Conservation (phyloP, 1,140 invertebrate genomes). For the Gonatopus flavifemur region DNA sequence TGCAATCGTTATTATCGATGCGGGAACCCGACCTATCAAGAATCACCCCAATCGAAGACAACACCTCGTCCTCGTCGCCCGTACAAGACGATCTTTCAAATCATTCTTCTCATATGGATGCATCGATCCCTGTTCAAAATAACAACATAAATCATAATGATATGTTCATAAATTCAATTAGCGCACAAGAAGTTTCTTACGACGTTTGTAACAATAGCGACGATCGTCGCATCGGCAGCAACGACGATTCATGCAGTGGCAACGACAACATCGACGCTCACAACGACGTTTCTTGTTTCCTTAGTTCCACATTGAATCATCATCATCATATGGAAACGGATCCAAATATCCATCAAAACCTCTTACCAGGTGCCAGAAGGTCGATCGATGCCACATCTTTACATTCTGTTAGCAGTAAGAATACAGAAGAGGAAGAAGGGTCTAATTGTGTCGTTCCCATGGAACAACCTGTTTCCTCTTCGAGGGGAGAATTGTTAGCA, state of each 20-base stretch:
- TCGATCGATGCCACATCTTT: slow-evolving; percentile 44
- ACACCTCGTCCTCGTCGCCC: slow-evolving; percentile 17
- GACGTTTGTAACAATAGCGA: slow-evolving; percentile 7
- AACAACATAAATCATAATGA: too few species aligned
- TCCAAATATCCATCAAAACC: slow-evolving; percentile 19
- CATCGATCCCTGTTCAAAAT: slow-evolving; percentile 24
- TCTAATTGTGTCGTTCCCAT: not conserved
- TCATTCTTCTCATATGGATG: slow-evolving; percentile 24
- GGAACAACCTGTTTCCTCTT: not conserved
- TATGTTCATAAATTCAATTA: slow-evolving; percentile 42
- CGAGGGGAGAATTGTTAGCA: not conserved
- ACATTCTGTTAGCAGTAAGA: slow-evolving; percentile 47
- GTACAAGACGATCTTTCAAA: slow-evolving; percentile 9
- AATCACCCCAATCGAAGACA: slow-evolving; percentile 37
- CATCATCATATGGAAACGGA: slow-evolving; percentile 3
- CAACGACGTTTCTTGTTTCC: slow-evolving; percentile 3
- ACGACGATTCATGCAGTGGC: slow-evolving; percentile 14
- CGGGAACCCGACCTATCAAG: slow-evolving; percentile 65
- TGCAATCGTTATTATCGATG: slow-evolving; percentile 66
- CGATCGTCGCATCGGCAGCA: slow-evolving; percentile 21
- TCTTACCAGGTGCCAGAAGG: slow-evolving; percentile 36
- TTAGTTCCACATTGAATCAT: slow-evolving; percentile 20
- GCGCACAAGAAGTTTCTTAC: slow-evolving; percentile 11
- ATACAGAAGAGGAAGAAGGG: slow-evolving; percentile 41
- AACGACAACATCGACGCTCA: slow-evolving; percentile 17